These are phyloP conservation scores for Mizuhopecten yessoensis DNA, from an alignment of 1,140 invertebrate species.

Conservation along the genomic window DNA sequence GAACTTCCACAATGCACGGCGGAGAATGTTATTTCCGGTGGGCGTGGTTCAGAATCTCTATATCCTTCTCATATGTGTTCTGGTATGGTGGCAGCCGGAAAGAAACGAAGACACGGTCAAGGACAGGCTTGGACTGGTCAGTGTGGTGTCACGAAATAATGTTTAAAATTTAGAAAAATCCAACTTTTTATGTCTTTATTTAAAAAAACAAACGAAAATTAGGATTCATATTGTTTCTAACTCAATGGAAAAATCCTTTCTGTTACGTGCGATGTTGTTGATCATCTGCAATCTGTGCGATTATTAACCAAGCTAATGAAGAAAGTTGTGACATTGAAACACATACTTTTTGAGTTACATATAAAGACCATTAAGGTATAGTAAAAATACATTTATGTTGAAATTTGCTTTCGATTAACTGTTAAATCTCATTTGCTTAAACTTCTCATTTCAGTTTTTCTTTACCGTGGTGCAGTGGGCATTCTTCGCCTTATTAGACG, in stretches of 20 bases:
- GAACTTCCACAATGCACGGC: conserved; percentile 58
- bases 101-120: conserved; percentile 56
- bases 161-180: neutral
- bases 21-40: conserved; percentile 54
- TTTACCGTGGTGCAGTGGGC: conserved; percentile 71
- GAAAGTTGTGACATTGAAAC: too few species aligned
- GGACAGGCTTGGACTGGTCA: conserved; percentile 57
- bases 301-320: too few species aligned
- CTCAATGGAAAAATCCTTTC: too few species aligned
- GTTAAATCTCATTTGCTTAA: too few species aligned
- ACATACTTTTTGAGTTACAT: too few species aligned
- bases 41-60: conserved; percentile 61
- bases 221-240: too few species aligned
- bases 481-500: conserved; percentile 67
- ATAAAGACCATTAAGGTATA: too few species aligned
- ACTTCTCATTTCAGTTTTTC: conserved; percentile 66
- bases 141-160: conserved; percentile 36
- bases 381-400: too few species aligned
- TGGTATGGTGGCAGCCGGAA: conserved; percentile 60
- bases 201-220: neutral
- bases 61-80: conserved; percentile 57
- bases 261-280: too few species aligned
- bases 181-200: neutral
- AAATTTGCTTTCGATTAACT: too few species aligned
- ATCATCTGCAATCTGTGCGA: too few species aligned